Conservation (phyloP, 2,888 invertebrate species). For the Heliothis peltigera region DNA sequence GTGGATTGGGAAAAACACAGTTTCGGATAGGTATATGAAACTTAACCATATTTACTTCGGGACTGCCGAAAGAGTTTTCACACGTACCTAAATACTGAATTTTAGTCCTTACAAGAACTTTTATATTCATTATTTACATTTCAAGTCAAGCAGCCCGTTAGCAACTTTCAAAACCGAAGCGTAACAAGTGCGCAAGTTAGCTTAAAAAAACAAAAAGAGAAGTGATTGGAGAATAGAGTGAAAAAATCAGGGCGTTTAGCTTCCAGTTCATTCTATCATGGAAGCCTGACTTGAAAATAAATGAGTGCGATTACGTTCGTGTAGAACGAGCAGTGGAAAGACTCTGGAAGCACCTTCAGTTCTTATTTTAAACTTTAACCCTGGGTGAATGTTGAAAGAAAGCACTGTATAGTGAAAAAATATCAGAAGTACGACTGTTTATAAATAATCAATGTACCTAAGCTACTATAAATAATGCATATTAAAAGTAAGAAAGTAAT, state of each 20-base stretch:
- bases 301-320: constrained; percentile 21
- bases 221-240: constrained; percentile 15
- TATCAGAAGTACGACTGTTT: neutral
- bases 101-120: neutral
- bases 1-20: too few relatives aligned
- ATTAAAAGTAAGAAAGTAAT: neutral
- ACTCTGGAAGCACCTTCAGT: constrained; percentile 5
- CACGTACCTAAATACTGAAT: too few relatives aligned
- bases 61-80: too few relatives aligned
- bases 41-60: too few relatives aligned
- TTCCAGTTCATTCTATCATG: constrained; percentile 37
- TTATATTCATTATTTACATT: neutral
- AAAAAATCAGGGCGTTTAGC: constrained; percentile 32
- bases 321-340: constrained; percentile 8
- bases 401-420: neutral
- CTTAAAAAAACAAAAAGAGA: constrained; percentile 9
- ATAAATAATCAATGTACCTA: too few relatives aligned
- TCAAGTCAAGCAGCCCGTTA: neutral
- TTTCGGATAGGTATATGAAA: too few relatives aligned
- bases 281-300: constrained; percentile 41
- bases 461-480: too few relatives aligned
- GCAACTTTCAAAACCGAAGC: neutral
- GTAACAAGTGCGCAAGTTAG: neutral
- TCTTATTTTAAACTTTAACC: constrained; percentile 4
- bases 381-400: neutral